Percentiles rank a stretch among this genome's conserved stretches.
Evolutionary conservation across 2,797 vertebrate genomes (phyloP).

Genomic region (Sylvia borin): DNA sequence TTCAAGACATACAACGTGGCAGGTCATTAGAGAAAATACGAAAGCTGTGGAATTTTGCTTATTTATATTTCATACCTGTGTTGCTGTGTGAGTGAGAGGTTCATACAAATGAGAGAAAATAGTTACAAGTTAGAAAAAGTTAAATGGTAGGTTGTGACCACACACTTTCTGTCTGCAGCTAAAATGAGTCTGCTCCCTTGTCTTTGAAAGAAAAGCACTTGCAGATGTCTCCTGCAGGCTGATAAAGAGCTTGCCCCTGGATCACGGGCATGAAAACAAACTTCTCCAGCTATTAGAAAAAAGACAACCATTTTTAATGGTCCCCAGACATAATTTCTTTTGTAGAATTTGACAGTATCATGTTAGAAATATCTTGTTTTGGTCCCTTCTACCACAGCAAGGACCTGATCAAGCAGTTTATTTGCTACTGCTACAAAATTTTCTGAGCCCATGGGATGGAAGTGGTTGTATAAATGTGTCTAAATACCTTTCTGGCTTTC

Average conservation of each 20-base stretch:
- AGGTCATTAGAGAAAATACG: background rate
- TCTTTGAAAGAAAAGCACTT: background rate
- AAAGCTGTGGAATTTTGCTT: background rate
- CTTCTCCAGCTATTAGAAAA: background rate
- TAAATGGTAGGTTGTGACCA: background rate
- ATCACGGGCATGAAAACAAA: background rate
- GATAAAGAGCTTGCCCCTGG: background rate
- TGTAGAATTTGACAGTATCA: background rate
- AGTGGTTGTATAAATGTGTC: background rate
- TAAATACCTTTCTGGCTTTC: background rate
- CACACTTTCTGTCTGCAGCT: background rate
- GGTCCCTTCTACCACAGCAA: background rate
- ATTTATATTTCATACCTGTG: background rate
- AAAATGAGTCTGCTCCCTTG: background rate
- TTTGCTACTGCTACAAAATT: background rate
- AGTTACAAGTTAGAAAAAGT: background rate
- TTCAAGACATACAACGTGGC: background rate
- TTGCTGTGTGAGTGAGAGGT: background rate
- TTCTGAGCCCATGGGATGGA: background rate
- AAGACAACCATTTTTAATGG: background rate
- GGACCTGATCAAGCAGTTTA: background rate
- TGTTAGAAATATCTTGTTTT: background rate
- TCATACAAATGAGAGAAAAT: background rate
- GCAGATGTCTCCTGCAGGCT: background rate
- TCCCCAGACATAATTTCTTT: background rate